phyloP scores from a whole-genome alignment of 2,797 vertebrate genomes.

The Ctenopoma kingsleyae region DNA sequence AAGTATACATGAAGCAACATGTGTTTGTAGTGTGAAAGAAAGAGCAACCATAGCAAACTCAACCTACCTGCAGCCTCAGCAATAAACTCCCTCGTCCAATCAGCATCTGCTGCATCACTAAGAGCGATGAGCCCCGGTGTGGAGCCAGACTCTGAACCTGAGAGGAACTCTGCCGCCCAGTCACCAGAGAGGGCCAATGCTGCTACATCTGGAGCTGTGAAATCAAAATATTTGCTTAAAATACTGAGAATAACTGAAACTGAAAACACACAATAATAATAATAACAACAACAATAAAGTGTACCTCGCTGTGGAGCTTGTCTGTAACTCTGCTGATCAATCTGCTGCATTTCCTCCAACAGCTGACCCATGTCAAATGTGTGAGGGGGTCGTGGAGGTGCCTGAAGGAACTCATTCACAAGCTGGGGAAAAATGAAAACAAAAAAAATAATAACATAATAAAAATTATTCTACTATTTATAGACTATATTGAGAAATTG shows the following conservation, averaged over 20 bases:
- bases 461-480: not conserved
- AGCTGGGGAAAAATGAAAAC: constrained; percentile 81
- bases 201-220: constrained; percentile 93
- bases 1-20: constrained; percentile 16
- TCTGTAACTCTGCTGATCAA: constrained; percentile 95
- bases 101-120: constrained; percentile 90
- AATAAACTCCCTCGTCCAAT: constrained; percentile 98
- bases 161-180: constrained; percentile 94
- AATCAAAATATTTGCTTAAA: constrained; percentile 19
- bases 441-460: too few relatives aligned
- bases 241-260: not conserved
- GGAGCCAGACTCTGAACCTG: constrained; percentile 80
- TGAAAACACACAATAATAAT: not conserved
- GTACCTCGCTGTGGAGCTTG: constrained; percentile 97
- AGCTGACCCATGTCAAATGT: constrained; percentile 99
- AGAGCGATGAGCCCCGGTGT: constrained; percentile 85
- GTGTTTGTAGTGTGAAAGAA: constrained; percentile 1
- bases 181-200: constrained; percentile 95
- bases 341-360: constrained; percentile 98
- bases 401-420: constrained; percentile 96
- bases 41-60: constrained; percentile 18
- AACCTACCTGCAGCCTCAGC: constrained; percentile 92
- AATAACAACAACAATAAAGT: not conserved
- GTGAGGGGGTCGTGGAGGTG: constrained; percentile 91
- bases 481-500: not conserved